These are phyloP conservation scores for Charina bottae DNA, from an alignment of 2,113 vertebrate species.

Conservation along the genomic window DNA sequence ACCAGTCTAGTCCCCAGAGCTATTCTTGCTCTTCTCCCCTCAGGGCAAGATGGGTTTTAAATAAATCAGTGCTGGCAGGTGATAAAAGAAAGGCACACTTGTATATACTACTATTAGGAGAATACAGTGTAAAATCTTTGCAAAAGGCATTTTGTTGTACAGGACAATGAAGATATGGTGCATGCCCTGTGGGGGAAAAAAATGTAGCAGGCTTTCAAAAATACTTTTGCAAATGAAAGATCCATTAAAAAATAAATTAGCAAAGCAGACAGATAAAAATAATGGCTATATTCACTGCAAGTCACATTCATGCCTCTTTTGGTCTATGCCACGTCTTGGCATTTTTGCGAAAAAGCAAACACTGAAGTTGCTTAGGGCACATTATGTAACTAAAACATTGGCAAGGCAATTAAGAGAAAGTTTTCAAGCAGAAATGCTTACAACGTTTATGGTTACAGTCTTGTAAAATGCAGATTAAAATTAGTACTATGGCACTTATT, in stretches of 20 bases:
- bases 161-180: not conserved
- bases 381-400: not conserved
- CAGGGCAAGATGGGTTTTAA: not conserved
- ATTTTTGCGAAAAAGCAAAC: not conserved
- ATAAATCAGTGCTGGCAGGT: not conserved
- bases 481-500: not conserved
- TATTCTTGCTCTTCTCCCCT: not conserved
- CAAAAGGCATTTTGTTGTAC: not conserved
- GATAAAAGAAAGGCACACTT: not conserved
- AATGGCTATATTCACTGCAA: not conserved
- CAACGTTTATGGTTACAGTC: not conserved
- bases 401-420: not conserved
- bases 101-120: not conserved
- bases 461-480: slow-evolving; percentile 19
- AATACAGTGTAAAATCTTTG: not conserved
- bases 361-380: accelerated
- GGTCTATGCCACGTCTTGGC: not conserved
- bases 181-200: not conserved
- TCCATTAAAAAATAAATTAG: accelerated
- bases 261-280: not conserved
- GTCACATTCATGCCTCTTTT: not conserved
- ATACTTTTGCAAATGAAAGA: not conserved
- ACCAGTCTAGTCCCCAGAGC: too few species aligned
- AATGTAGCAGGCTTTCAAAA: not conserved
- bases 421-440: not conserved